phyloP scores from a whole-genome alignment of 2,888 invertebrate species.

The Napeogenes inachia region DNA sequence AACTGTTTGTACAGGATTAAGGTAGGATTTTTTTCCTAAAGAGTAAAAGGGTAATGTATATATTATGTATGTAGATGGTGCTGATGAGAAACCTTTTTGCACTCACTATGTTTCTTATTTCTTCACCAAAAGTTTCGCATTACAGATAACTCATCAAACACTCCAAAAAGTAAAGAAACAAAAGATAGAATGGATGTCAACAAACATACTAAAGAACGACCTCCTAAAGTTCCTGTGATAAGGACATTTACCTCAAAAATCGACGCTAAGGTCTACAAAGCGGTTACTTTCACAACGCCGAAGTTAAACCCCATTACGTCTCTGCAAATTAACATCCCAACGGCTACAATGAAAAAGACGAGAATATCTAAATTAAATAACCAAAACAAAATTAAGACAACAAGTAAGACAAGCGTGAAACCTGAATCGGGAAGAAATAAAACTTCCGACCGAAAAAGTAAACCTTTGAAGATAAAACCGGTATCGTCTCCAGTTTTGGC shows the following conservation, averaged over 20 bases:
- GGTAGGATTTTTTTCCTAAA: too few species aligned
- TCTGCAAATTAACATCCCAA: conserved; percentile 12
- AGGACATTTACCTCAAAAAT: neutral
- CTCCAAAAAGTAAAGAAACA: too few species aligned
- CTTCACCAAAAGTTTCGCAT: too few species aligned
- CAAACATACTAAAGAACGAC: neutral
- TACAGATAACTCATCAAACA: neutral
- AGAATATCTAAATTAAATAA: conserved; percentile 10
- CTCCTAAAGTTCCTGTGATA: neutral
- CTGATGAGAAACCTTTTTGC: too few species aligned
- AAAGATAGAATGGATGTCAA: neutral
- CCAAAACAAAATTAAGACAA: conserved; percentile 9
- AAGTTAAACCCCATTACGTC: conserved; percentile 4
- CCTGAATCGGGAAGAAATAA: conserved; percentile 13
- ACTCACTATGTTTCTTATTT: too few species aligned
- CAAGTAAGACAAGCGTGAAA: conserved; percentile 9
- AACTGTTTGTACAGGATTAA: too few species aligned
- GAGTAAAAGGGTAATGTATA: too few species aligned
- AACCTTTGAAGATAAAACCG: conserved; percentile 13
- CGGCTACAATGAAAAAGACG: neutral
- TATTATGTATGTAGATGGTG: too few species aligned
- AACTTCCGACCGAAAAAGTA: conserved; percentile 20
- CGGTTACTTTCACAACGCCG: conserved; percentile 7
- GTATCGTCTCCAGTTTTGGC: conserved; percentile 25
- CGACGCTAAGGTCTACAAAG: conserved; percentile 7